phyloP scores from a whole-genome alignment of 1,140 invertebrate species.

The Schmidtea mediterranea region DNA sequence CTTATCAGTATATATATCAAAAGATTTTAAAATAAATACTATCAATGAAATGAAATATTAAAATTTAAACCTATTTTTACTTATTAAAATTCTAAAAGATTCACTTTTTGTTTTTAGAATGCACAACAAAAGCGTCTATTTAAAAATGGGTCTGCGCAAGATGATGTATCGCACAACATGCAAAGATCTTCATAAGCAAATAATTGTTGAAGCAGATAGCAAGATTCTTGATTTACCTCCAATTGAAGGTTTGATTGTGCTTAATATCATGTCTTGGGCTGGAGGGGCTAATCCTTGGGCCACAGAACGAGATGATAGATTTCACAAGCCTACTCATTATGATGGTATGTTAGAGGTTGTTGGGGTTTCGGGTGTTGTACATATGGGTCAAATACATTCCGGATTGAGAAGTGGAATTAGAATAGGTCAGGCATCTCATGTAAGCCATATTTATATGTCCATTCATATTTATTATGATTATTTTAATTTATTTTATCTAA shows the following conservation, averaged over 20 bases:
- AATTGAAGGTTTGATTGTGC: slow-evolving; percentile 83
- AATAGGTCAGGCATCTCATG: slow-evolving; percentile 63
- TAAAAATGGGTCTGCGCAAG: slow-evolving; percentile 71
- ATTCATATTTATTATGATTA: no score
- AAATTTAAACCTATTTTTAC: no score
- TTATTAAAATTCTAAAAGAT: no score
- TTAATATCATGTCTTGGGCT: slow-evolving; percentile 93
- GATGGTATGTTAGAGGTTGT: slow-evolving; percentile 95
- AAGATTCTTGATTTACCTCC: slow-evolving; percentile 63
- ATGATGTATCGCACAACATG: slow-evolving; percentile 44
- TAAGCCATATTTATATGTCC: no score
- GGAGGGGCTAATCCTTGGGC: slow-evolving; percentile 98
- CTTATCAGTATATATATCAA: no score
- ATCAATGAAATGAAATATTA: no score
- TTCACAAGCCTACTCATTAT: slow-evolving; percentile 91
- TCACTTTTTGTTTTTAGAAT: slow-evolving; percentile 1
- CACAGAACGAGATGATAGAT: slow-evolving; percentile 83
- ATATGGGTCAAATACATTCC: slow-evolving; percentile 81
- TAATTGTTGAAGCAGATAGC: slow-evolving; percentile 61
- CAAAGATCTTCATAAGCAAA: slow-evolving; percentile 75
- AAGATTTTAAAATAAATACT: no score
- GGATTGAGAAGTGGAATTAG: slow-evolving; percentile 75
- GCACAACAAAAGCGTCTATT: slow-evolving; percentile 30
- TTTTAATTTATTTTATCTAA: no score
- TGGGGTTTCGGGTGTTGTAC: slow-evolving; percentile 86